phyloP scores from a whole-genome alignment of 2,888 invertebrate genomes.

The Oscheius onirici region DNA sequence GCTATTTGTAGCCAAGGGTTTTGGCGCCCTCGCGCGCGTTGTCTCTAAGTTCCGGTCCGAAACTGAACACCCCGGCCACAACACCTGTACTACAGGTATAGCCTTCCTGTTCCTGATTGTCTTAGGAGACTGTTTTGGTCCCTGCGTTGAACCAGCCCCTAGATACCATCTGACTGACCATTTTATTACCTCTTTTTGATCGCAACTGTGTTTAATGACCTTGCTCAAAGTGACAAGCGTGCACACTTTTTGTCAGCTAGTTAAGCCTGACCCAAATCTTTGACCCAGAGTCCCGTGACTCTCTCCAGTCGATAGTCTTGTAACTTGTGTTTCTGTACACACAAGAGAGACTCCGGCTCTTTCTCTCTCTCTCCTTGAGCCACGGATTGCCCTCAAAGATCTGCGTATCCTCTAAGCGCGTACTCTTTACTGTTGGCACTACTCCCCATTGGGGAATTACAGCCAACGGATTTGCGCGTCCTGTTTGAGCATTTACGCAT shows the following conservation, averaged over 20 bases:
- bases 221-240: neutral
- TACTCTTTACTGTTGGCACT: slow-evolving; percentile 8
- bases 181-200: neutral
- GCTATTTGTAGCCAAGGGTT: slow-evolving; percentile 27
- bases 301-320: slow-evolving; percentile 14
- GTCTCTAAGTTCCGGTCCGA: slow-evolving; percentile 27
- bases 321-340: slow-evolving; percentile 25
- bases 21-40: slow-evolving; percentile 29
- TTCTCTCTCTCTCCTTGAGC: slow-evolving; percentile 2
- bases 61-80: slow-evolving; percentile 28
- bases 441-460: slow-evolving; percentile 22
- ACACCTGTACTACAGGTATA: slow-evolving; percentile 9
- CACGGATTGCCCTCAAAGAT: slow-evolving; percentile 2
- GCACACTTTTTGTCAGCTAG: neutral
- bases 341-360: neutral
- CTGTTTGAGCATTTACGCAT: slow-evolving; percentile 26
- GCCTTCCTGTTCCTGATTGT: neutral
- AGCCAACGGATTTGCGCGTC: slow-evolving; percentile 17
- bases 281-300: neutral
- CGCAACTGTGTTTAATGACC: neutral
- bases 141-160: slow-evolving; percentile 6
- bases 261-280: neutral
- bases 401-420: slow-evolving; percentile 7
- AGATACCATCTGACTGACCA: neutral
- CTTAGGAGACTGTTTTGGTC: too few species aligned